phyloP scores from a whole-genome alignment of 2,888 invertebrate species.

The Mythimna impura region DNA sequence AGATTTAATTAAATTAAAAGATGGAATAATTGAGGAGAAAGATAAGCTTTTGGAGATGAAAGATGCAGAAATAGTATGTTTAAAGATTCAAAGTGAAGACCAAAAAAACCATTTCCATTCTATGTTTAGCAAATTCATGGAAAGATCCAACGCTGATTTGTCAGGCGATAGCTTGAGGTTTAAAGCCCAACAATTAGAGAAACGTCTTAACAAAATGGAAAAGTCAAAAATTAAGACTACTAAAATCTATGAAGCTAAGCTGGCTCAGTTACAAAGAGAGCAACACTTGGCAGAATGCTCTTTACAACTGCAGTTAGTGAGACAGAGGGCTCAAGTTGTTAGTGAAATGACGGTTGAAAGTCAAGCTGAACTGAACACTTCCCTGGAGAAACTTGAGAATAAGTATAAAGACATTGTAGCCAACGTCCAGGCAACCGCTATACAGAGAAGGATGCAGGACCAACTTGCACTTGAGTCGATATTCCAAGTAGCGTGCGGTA shows the following conservation, averaged over 20 bases:
- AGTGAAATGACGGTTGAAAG: conserved; percentile 80
- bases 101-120: conserved; percentile 75
- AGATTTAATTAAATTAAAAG: conserved; percentile 65
- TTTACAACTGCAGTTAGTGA: conserved; percentile 81
- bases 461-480: conserved; percentile 83
- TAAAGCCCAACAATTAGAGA: conserved; percentile 78
- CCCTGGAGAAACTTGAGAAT: conserved; percentile 81
- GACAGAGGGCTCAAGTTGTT: conserved; percentile 81
- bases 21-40: conserved; percentile 73
- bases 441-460: conserved; percentile 84
- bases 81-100: conserved; percentile 75
- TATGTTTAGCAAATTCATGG: conserved; percentile 73
- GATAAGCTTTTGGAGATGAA: conserved; percentile 75
- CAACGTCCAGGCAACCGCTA: conserved; percentile 84
- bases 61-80: conserved; percentile 74
- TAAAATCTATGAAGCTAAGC: conserved; percentile 78
- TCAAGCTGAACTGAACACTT: conserved; percentile 77
- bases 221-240: conserved; percentile 78
- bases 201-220: conserved; percentile 80
- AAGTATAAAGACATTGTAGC: conserved; percentile 86
- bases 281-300: conserved; percentile 83
- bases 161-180: conserved; percentile 66
- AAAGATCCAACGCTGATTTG: conserved; percentile 70
- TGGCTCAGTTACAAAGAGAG: conserved; percentile 80
- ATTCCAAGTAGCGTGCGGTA: conserved; percentile 78